Evolutionary conservation across 2,797 vertebrate species (phyloP), one percentile per base, ranked within the genome.

Genomic region (Sardinella longiceps): DNA sequence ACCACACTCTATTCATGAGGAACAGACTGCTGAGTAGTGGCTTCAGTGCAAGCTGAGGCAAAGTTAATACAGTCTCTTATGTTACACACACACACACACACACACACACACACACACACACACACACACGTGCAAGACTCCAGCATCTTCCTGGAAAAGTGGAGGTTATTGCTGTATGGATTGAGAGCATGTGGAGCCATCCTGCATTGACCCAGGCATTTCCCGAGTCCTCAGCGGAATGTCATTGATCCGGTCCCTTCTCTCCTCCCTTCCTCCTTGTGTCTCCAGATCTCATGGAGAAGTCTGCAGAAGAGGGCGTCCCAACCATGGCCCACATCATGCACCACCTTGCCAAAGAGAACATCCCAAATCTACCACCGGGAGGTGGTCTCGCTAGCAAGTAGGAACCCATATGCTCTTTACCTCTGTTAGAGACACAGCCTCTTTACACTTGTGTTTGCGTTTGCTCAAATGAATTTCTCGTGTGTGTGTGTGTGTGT

Each of bases 311-410:
- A 87, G 96, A 97, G 84, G 97, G 97, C 90, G 94, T 97, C 94
- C 98, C 98, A 91, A 98, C 99, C 93, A 96, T 99, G 94, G 96
- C 97, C 92, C 97, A 98, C 91, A 96, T 99, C 91, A 97, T 99
- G 95, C 97, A 97, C 92, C 97, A 96, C 94, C 96, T 99, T 88
- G 97, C 97, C 92, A 95, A 97, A 90, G 98, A 99, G 94, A 99
- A 95, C 94, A 97, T 99, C 94, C 97, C 97, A 88, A 97, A 99
- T 93, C 96, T 99, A 91, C 98, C 98, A 91, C 98, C 98, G 86
- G 98, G 98, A 89, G 98, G 98, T 94, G 98, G 98, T 92, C 96
- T 99, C 94, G 97, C 97, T 93, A 98, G 97, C 97, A 99, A 99
- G 98, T 99, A 96, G 56, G 89, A 20, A 37, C 74, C 15, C 39